Evolutionary conservation across 2,797 vertebrate species (phyloP).

Genomic region (Lagodon rhomboides): DNA sequence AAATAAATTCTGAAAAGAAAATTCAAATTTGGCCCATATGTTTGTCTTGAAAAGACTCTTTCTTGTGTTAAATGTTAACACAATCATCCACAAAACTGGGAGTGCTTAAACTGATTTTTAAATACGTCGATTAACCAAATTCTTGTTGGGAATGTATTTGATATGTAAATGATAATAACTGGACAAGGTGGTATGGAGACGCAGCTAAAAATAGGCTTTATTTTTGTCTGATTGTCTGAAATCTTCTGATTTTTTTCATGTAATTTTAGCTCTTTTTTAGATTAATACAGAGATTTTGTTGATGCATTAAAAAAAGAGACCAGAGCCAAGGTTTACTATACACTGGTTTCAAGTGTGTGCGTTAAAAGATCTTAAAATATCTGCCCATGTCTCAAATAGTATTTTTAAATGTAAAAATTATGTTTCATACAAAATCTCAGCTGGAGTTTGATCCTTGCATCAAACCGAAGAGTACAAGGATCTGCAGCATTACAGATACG

Average conservation of each 20-base stretch:
- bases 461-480: too few species aligned
- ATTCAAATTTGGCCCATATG: constrained; percentile 39
- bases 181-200: neutral
- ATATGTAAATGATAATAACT: constrained; percentile 12
- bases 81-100: neutral
- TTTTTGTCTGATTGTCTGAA: constrained; percentile 40
- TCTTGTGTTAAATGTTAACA: neutral
- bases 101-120: neutral
- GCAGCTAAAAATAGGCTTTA: neutral
- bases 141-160: neutral
- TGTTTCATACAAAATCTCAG: too few species aligned
- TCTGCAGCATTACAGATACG: too few species aligned
- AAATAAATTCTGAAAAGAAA: constrained; percentile 38
- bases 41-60: constrained; percentile 25
- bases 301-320: neutral
- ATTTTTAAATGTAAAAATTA: too few species aligned
- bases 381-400: too few species aligned
- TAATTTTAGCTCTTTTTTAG: neutral
- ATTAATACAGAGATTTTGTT: constrained; percentile 21
- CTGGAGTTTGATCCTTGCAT: too few species aligned
- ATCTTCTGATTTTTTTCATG: constrained; percentile 5
- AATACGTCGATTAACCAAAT: neutral
- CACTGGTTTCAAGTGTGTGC: too few species aligned
- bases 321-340: neutral
- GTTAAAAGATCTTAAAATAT: too few species aligned